These are phyloP conservation scores for Dolichopus griseipennis DNA, from an alignment of 2,888 invertebrate species.

Conservation along the genomic window DNA sequence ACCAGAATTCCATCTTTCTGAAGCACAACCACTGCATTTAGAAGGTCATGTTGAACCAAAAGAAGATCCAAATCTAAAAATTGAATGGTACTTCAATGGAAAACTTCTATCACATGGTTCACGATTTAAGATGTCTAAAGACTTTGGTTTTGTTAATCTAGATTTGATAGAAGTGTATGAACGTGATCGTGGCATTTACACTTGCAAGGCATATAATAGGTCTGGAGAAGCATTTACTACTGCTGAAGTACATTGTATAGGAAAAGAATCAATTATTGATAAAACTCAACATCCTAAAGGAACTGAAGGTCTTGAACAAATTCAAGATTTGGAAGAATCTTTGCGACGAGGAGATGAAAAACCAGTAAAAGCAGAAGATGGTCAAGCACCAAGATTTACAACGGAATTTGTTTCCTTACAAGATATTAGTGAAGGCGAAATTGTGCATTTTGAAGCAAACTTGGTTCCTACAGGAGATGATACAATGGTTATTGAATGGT, in stretches of 20 bases:
- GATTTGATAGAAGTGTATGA: slow-evolving; percentile 88
- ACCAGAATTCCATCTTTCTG: slow-evolving; percentile 69
- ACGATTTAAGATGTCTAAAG: slow-evolving; percentile 84
- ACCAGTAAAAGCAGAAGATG: slow-evolving; percentile 63
- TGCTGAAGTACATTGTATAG: slow-evolving; percentile 74
- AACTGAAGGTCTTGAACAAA: slow-evolving; percentile 83
- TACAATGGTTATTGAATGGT: slow-evolving; percentile 92
- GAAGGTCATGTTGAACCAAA: slow-evolving; percentile 94
- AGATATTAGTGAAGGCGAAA: slow-evolving; percentile 87
- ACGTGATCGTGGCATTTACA: slow-evolving; percentile 88
- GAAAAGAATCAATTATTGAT: slow-evolving; percentile 75
- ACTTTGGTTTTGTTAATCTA: slow-evolving; percentile 93
- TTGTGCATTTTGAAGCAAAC: slow-evolving; percentile 95
- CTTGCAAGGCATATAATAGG: slow-evolving; percentile 81
- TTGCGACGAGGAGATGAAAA: slow-evolving; percentile 62
- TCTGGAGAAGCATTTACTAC: slow-evolving; percentile 88
- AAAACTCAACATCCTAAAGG: slow-evolving; percentile 91
- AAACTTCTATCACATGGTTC: slow-evolving; percentile 79
- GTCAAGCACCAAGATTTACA: slow-evolving; percentile 79
- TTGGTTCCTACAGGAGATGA: slow-evolving; percentile 89
- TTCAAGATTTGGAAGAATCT: slow-evolving; percentile 83
- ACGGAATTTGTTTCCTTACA: slow-evolving; percentile 74
- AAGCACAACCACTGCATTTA: slow-evolving; percentile 79
- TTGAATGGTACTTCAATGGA: slow-evolving; percentile 93
- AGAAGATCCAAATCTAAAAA: slow-evolving; percentile 79